phyloP scores from a whole-genome alignment of 2,797 vertebrate genomes.

The Pogoniulus pusillus region DNA sequence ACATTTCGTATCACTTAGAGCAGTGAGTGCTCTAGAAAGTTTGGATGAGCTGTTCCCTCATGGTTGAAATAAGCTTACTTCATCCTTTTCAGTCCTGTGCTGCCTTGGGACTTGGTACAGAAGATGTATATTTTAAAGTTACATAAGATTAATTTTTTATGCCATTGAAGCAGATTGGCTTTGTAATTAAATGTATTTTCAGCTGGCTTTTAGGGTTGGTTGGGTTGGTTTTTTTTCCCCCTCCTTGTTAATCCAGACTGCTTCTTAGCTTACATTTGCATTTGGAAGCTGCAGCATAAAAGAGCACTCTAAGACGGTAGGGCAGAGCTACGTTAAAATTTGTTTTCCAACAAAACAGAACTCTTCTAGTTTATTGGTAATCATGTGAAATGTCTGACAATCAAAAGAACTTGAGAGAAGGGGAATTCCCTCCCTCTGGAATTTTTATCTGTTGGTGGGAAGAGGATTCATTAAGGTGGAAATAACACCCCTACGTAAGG shows the following conservation, averaged over 20 bases:
- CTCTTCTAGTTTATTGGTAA: neutral
- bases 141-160: constrained; percentile 61
- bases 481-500: constrained; percentile 10
- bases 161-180: constrained; percentile 21
- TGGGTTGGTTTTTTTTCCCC: neutral
- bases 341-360: neutral
- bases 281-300: neutral
- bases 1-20: constrained; percentile 34
- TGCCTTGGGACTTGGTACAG: constrained; percentile 25
- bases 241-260: neutral
- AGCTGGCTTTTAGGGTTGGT: neutral
- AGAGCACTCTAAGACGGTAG: neutral
- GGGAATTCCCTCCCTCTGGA: neutral
- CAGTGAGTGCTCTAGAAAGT: constrained; percentile 18
- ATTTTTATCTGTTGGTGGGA: constrained; percentile 1
- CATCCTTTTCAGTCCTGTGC: neutral
- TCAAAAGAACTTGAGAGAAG: neutral
- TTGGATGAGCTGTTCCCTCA: neutral
- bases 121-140: constrained; percentile 47
- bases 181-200: constrained; percentile 65
- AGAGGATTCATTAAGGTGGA: constrained; percentile 1
- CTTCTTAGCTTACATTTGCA: constrained; percentile 4
- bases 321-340: neutral
- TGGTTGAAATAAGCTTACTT: neutral
- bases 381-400: neutral